Evolutionary conservation across 2,888 invertebrate genomes (phyloP).

Genomic region (Caenorhabditis panamensis): DNA sequence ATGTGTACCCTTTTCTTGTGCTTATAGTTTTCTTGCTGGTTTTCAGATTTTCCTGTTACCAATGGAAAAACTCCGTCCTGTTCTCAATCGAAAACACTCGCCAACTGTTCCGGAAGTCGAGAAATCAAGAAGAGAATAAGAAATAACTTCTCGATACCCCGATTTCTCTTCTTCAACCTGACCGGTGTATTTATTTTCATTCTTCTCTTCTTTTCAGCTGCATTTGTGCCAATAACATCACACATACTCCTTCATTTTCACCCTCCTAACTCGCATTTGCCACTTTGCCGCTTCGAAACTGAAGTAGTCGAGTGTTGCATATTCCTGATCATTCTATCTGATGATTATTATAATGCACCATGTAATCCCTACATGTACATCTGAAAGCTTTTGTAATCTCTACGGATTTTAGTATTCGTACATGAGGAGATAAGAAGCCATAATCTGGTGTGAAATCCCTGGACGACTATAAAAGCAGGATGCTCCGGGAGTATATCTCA

Average conservation of each 20-base stretch:
- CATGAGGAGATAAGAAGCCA: constrained; percentile 39
- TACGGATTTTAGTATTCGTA: constrained; percentile 1
- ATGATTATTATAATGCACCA: neutral
- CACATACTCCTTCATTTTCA: no score
- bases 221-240: neutral
- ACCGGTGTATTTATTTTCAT: neutral
- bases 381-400: constrained; percentile 13
- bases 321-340: neutral
- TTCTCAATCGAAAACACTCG: neutral
- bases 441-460: constrained; percentile 27
- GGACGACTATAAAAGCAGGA: constrained; percentile 4
- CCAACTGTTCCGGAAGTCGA: neutral
- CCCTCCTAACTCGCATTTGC: no score
- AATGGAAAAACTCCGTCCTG: no score
- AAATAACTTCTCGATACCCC: neutral
- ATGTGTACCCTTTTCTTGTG: no score
- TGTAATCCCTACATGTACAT: neutral
- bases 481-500: neutral
- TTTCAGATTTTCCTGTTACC: neutral
- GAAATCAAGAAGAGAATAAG: neutral
- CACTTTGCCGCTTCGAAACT: no score
- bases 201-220: neutral
- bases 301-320: neutral
- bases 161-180: neutral
- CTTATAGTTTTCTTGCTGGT: neutral